Percentiles rank a stretch among this genome's conserved stretches.
phyloP scores from a whole-genome alignment of 2,888 invertebrate genomes.

The Caenorhabditis sp. region DNA sequence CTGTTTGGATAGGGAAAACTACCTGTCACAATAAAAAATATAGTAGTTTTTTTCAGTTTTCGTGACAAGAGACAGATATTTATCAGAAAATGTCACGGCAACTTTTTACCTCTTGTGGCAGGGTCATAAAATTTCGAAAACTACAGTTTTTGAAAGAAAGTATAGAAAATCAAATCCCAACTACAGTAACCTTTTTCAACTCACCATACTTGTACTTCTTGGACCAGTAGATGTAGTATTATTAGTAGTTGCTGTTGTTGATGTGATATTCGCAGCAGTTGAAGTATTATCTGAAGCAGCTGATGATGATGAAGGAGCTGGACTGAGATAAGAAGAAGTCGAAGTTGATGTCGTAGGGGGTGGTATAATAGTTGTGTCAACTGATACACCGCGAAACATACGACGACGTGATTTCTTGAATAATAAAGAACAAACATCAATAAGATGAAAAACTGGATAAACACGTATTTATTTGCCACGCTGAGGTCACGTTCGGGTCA shows the following conservation, averaged over 20 bases:
- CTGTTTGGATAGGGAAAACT: too few relatives aligned
- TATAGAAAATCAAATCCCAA: too few relatives aligned
- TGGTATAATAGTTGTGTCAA: constrained; percentile 19
- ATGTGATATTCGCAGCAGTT: background rate
- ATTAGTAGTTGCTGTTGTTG: background rate
- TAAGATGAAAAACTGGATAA: background rate
- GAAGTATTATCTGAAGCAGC: constrained; percentile 2
- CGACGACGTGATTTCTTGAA: constrained; percentile 25
- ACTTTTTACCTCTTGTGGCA: too few relatives aligned
- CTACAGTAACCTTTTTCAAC: background rate
- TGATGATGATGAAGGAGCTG: constrained; percentile 25
- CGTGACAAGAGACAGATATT: too few relatives aligned
- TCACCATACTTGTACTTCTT: background rate
- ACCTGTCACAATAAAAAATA: too few relatives aligned
- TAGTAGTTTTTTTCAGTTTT: constrained; percentile 14
- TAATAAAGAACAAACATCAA: background rate
- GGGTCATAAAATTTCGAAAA: too few relatives aligned
- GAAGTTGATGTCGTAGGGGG: constrained; percentile 16
- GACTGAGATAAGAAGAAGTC: constrained; percentile 9
- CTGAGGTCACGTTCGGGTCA: background rate
- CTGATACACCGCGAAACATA: constrained; percentile 32
- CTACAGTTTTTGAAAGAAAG: too few relatives aligned
- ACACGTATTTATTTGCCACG: background rate
- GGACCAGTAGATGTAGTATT: background rate
- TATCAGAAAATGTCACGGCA: too few relatives aligned